Evolutionary conservation across 2,797 vertebrate species (phyloP).

Genomic region (Paratrypauchen microcephalus): DNA sequence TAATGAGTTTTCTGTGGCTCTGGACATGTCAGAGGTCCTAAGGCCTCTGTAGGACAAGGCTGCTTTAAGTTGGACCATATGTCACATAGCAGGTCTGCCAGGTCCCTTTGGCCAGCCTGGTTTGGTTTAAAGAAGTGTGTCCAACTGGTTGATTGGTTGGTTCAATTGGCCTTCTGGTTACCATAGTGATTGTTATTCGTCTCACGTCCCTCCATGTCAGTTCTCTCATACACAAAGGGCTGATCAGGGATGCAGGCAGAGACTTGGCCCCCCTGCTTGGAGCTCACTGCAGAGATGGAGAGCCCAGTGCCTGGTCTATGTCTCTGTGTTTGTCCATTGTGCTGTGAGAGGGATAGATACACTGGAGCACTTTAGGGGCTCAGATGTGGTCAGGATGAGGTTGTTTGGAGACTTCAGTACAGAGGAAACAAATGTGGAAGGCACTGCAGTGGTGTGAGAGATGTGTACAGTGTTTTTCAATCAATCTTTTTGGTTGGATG

Average conservation of each 20-base stretch:
- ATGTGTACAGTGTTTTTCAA: no score
- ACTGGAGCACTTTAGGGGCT: conserved; percentile 39
- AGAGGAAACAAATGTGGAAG: neutral
- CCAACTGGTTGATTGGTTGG: conserved; percentile 35
- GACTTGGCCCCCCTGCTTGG: conserved; percentile 41
- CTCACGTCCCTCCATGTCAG: conserved; percentile 44
- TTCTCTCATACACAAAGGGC: conserved; percentile 50
- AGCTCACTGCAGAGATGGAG: conserved; percentile 34
- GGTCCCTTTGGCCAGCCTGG: conserved; percentile 41
- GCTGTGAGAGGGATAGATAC: conserved; percentile 62
- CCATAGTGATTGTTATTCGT: conserved; percentile 63
- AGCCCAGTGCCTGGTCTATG: conserved; percentile 42
- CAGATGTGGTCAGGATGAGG: conserved; percentile 18
- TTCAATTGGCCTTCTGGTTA: conserved; percentile 28
- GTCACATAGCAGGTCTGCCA: conserved; percentile 22
- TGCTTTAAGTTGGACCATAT: conserved; percentile 32
- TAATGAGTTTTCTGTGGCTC: conserved; percentile 1
- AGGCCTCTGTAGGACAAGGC: conserved; percentile 39
- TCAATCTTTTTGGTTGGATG: no score
- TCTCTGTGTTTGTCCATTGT: conserved; percentile 62
- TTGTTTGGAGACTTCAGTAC: conserved; percentile 18
- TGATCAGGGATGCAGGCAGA: conserved; percentile 67
- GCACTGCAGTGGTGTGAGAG: no score
- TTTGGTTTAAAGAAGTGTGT: conserved; percentile 46
- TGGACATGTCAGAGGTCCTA: conserved; percentile 23